Evolutionary conservation across 2,113 vertebrate species (phyloP).

Genomic region (Phocoena phocoena): DNA sequence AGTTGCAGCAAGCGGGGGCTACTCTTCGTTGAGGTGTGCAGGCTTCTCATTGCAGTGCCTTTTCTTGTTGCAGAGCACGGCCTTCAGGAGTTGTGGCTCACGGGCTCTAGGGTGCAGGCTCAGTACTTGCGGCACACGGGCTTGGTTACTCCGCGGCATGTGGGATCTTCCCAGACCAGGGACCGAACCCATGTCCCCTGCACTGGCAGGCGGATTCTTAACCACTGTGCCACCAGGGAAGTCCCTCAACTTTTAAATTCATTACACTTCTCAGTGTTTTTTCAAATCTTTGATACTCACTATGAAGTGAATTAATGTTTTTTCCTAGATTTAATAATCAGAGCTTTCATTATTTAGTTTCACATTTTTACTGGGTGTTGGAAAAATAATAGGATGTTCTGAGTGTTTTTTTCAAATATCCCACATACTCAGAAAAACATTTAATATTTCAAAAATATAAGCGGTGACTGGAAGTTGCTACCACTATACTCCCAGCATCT

Average conservation of each 20-base stretch:
- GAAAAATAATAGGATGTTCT: background rate
- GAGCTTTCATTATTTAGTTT: background rate
- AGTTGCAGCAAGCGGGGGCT: no score
- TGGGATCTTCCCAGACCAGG: no score
- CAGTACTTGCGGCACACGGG: no score
- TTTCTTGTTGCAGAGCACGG: no score
- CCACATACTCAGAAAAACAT: conserved; percentile 2
- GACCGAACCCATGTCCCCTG: no score
- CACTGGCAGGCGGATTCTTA: no score
- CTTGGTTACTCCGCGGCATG: no score
- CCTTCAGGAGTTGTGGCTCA: no score
- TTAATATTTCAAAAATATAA: conserved; percentile 31
- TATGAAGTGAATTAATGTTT: background rate
- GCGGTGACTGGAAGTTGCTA: background rate
- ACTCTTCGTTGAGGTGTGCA: no score
- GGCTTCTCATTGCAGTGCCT: no score
- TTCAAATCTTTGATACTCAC: background rate
- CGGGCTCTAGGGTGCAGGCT: no score
- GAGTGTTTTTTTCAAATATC: background rate
- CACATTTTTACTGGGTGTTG: background rate
- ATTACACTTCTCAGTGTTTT: background rate
- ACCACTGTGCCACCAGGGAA: no score
- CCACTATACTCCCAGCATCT: background rate
- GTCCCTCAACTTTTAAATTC: background rate
- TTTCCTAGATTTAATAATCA: background rate